phyloP scores from a whole-genome alignment of 2,888 invertebrate species.

The Campopleginae sp. region DNA sequence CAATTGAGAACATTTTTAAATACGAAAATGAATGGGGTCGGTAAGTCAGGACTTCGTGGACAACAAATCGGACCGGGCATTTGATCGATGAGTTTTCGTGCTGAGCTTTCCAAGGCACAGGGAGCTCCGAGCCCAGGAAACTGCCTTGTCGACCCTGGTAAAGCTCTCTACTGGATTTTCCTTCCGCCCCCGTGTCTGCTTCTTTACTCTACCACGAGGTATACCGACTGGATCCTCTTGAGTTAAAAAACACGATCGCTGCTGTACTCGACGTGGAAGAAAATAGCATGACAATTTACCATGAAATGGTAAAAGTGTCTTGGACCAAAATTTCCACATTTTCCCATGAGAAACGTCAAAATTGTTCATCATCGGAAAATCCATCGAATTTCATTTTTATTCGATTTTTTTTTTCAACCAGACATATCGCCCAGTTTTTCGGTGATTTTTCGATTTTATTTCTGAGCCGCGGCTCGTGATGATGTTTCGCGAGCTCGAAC shows the following conservation, averaged over 20 bases:
- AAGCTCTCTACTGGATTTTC: constrained; percentile 38
- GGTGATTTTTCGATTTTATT: neutral
- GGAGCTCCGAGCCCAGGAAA: constrained; percentile 16
- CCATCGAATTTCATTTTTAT: constrained; percentile 1
- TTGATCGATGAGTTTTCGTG: constrained; percentile 9
- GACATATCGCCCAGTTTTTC: neutral
- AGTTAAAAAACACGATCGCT: neutral
- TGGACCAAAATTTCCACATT: neutral
- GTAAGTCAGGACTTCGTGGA: constrained; percentile 17
- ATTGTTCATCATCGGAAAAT: neutral
- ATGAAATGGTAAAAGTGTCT: constrained; percentile 22
- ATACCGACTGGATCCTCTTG: constrained; percentile 51
- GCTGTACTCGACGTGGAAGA: neutral
- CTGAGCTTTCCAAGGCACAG: neutral
- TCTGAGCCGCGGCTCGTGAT: neutral
- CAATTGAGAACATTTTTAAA: neutral
- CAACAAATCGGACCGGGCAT: neutral
- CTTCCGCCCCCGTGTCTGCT: constrained; percentile 2
- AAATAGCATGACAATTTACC: constrained; percentile 27
- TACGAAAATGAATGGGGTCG: neutral
- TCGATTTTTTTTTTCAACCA: neutral
- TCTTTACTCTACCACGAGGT: constrained; percentile 9
- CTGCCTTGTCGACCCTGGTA: constrained; percentile 50
- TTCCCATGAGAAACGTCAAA: neutral
- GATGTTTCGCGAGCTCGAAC: neutral